Evolutionary conservation across 2,113 vertebrate species (phyloP), one percentile per base, ranked within the genome.

Genomic region (Oncorhynchus clarkii): DNA sequence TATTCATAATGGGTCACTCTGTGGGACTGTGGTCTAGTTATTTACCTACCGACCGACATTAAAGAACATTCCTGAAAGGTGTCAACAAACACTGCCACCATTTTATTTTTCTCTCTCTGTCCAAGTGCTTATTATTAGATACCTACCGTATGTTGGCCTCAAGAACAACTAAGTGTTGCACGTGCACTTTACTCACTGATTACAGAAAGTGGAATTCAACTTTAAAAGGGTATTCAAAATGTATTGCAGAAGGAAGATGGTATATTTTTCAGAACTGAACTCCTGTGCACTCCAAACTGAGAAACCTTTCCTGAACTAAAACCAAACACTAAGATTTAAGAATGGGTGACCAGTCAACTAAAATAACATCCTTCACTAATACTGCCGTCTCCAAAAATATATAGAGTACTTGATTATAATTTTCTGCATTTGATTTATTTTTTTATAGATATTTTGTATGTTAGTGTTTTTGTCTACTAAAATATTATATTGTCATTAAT

Each of bases 401-500:
- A 22, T 78, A 78, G 68, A 77, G 84, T 87, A 91, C 85, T 88
- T 90, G 88, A 89, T 80, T 86, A 72, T 88, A 84, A 79, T 85
- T 89, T 88, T 88, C 87, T 91, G 91, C 90, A 85, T 91, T 84
- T 90, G 86, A 77, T 80, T 81, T 75, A 67, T 74, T 76, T 76
- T 76, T 78, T 83, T 88, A 80, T 79, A 45, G 39, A 45, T 45
- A 9, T 45, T 45, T 79, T 88, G 88, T 87, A 86, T 45, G 39
- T 45, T 45, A 45, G 9, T 45, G 39, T 87, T 92, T 93, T 94
- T 90, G 91, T 92, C 91, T 87, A 93, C 92, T 93, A 89, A 94
- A 92, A 91, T 91, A 93, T 90, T 93, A 90, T 93, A 91, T 82
- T 86, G 82, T 86, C 88, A 88, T 93, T 86, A 77, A 72, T 92